These are phyloP conservation scores for Oreotrochilus melanogaster DNA, from an alignment of 2,113 vertebrate species.

Conservation along the genomic window DNA sequence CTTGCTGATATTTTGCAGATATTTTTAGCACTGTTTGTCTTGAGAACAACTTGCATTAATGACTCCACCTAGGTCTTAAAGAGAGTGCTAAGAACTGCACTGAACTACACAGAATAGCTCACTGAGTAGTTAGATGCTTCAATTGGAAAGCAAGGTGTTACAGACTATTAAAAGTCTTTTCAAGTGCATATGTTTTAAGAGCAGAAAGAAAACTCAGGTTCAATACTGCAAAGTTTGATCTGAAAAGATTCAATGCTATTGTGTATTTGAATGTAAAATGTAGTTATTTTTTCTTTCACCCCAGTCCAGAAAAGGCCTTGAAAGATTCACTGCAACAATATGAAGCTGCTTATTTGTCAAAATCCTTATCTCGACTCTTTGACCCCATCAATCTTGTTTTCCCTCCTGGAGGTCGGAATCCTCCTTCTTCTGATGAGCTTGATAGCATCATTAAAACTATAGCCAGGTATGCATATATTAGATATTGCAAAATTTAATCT, in stretches of 20 bases:
- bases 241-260: neutral
- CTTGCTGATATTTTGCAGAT: neutral
- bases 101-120: neutral
- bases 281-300: neutral
- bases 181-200: neutral
- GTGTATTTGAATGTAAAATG: conserved; percentile 9
- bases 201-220: neutral
- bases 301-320: conserved; percentile 92
- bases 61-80: neutral
- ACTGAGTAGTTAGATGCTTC: neutral
- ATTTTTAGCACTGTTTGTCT: neutral
- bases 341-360: conserved; percentile 95
- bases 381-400: conserved; percentile 99
- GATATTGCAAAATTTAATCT: neutral
- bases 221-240: neutral
- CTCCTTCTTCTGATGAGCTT: conserved; percentile 92
- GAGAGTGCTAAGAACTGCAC: neutral
- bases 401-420: conserved; percentile 91
- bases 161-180: neutral
- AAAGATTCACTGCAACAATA: conserved; percentile 92
- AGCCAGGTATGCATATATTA: conserved; percentile 77
- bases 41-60: neutral
- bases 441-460: conserved; percentile 97
- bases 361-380: conserved; percentile 95
- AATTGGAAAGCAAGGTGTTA: neutral